phyloP scores from a whole-genome alignment of 2,888 invertebrate species.

The Zygaena filipendulae region DNA sequence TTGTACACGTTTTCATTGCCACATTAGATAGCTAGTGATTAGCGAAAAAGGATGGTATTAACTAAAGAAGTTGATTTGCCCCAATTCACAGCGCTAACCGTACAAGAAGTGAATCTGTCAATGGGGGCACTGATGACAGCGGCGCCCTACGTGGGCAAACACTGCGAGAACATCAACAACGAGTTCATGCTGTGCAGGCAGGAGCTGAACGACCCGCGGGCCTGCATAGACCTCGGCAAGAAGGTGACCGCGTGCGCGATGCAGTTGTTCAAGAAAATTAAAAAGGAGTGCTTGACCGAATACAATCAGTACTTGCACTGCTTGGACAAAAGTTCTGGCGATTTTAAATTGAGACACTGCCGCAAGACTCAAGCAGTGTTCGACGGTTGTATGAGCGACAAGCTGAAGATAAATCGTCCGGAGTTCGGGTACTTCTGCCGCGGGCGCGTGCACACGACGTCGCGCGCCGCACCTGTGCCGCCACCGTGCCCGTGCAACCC shows the following conservation, averaged over 20 bases:
- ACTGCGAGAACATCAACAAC: constrained; percentile 91
- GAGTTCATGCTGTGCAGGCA: constrained; percentile 92
- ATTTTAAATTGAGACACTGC: constrained; percentile 73
- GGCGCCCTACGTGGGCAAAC: constrained; percentile 89
- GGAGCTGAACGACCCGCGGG: constrained; percentile 84
- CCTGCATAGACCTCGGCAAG: constrained; percentile 87
- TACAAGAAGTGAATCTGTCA: constrained; percentile 83
- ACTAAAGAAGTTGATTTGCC: constrained; percentile 78
- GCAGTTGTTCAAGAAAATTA: constrained; percentile 85
- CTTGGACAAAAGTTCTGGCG: constrained; percentile 80
- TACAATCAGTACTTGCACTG: constrained; percentile 81
- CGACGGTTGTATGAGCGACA: constrained; percentile 85
- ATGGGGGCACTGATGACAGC: constrained; percentile 86
- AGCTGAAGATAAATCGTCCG: constrained; percentile 80
- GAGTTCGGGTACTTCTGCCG: constrained; percentile 85
- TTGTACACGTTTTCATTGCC: no score
- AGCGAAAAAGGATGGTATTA: no score
- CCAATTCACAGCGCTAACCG: constrained; percentile 80
- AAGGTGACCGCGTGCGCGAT: constrained; percentile 87
- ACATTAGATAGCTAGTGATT: no score
- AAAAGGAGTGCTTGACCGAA: constrained; percentile 81
- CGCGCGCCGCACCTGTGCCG: constrained; percentile 66
- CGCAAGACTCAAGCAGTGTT: constrained; percentile 85
- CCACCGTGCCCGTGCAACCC: constrained; percentile 60
- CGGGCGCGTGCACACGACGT: constrained; percentile 70